Base-by-base conservation (phyloP, 2,797 vertebrate species). In the Enteromius radiatus region DNA sequence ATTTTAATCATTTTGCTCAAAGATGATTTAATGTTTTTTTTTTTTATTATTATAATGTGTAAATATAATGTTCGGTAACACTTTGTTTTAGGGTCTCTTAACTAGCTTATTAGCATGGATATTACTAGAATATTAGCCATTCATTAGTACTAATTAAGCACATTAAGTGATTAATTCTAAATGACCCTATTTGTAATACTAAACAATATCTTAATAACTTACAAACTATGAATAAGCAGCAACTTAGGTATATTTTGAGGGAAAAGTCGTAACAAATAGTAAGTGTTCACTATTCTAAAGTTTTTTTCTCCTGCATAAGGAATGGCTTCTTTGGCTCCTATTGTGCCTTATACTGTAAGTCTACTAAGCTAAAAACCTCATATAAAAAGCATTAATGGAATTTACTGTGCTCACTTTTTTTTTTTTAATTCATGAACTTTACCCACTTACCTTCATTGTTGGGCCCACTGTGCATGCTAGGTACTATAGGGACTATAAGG, bases 31-130 rank as follows among this genome's bases (percentile, higher is more conserved):
- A 43, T 10, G 2, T 2, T 61, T 14, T 0, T 33, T 45, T n/a
- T 41, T 45, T 76, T 63, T 43, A 77, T 63, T 43, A 77, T 63
- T 47, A 64, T 31, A 45, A 77, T 45, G 17, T 77, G 43, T 26
- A 41, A 63, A 75, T 41, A 63, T 21, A 43, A 63, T 14, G 1
- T 73, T 41, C 10, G 38, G 38, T 41, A 41, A 41, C 38, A 41
- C 38, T 41, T 36, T 36, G 33, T 36, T 33, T 33, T 33, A 33
- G 33, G 38, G 8, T 7, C 38, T 41, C 38, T 41, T 41, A 41
- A 9, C 38, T 41, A 41, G 38, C 38, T 41, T 41, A 41, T 8
- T 41, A 8, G 38, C 38, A 41, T 41, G 9, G 38, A 41, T 41
- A 41, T 41, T 41, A 41, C 38, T 41, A 41, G 38, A 41, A 41